phyloP scores from a whole-genome alignment of 2,113 vertebrate species.

The Solea solea region DNA sequence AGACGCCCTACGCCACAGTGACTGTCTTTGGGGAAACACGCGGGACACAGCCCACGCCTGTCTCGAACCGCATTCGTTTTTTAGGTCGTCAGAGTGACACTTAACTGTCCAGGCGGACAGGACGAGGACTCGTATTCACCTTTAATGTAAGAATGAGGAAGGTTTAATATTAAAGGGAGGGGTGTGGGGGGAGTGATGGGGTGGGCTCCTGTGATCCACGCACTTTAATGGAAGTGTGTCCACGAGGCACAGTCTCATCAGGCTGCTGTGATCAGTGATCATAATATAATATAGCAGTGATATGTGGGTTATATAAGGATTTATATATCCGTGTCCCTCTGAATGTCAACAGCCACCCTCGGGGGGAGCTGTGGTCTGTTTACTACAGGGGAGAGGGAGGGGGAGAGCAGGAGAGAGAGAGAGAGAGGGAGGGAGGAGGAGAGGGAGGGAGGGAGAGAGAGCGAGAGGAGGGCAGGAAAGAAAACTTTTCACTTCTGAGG shows the following conservation, averaged over 20 bases:
- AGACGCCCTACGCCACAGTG: constrained; percentile 53
- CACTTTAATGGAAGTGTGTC: not conserved
- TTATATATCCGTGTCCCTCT: constrained; percentile 61
- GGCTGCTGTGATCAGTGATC: not conserved
- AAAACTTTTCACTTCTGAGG: constrained; percentile 86
- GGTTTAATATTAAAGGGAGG: constrained; percentile 16
- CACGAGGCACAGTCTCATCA: not conserved
- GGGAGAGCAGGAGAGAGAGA: constrained; percentile 62
- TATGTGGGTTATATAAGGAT: constrained; percentile 67
- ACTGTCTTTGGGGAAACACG: constrained; percentile 33
- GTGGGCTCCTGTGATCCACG: constrained; percentile 12
- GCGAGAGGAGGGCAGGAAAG: constrained; percentile 73
- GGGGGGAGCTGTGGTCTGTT: constrained; percentile 86
- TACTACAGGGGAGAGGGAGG: constrained; percentile 79
- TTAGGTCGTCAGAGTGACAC: constrained; percentile 39
- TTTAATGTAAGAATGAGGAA: constrained; percentile 37
- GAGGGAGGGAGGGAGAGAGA: constrained; percentile 36
- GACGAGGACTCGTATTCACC: constrained; percentile 50
- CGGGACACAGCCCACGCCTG: constrained; percentile 14
- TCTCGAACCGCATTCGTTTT: constrained; percentile 41
- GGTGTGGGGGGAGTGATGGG: not conserved
- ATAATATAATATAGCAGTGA: not conserved
- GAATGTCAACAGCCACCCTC: constrained; percentile 82
- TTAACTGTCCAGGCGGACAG: constrained; percentile 35
- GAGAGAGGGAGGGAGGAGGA: constrained; percentile 56